Evolutionary conservation across 1,140 invertebrate genomes (phyloP), one percentile per base, ranked within the genome.

Genomic region (Cydia pomonella): DNA sequence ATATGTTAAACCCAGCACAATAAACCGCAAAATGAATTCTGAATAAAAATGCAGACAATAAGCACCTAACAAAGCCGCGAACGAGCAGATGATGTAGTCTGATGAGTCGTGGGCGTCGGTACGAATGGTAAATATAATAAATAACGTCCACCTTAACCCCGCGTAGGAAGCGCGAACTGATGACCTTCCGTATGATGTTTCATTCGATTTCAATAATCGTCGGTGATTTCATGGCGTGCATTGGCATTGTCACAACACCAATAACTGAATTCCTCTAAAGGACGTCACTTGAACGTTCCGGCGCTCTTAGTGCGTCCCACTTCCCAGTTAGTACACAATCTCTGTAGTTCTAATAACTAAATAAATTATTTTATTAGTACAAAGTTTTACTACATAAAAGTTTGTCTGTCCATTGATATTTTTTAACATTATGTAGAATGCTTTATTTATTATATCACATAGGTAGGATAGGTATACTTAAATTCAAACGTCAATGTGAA

Each of bases 41-140:
- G 29, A 69, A 69, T 69, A 69, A 69, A 69, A 66, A 66, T 66
- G 63, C 63, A 66, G 29, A 66, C 63, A 66, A 66, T 66, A 66
- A 33, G n/a, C 13, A 29, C 63, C 63, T 41, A 69, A 69, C 64
- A 69, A 69, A 21, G 33, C 29, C 29, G 64, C 27, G n/a, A 69
- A 38, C 10, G 38, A n/a, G 38, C 64, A 38, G 41, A 38, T 69
- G 64, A 38, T 69, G 63, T 33, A 66, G 27, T 41, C 64, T 33
- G 64, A 69, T 69, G 64, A 38, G 18, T 33, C n/a, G 64, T 69
- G 29, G 64, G 64, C 33, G 64, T 18, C 33, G 27, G 63, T 16
- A 66, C 63, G 29, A 18, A 69, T 33, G 64, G 29, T 69, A 69
- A 69, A 69, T 69, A 69, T 69, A 69, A 69, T 69, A 69, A 69